Conservation (phyloP, 1,140 invertebrate species). For the Microplitis demolitor region DNA sequence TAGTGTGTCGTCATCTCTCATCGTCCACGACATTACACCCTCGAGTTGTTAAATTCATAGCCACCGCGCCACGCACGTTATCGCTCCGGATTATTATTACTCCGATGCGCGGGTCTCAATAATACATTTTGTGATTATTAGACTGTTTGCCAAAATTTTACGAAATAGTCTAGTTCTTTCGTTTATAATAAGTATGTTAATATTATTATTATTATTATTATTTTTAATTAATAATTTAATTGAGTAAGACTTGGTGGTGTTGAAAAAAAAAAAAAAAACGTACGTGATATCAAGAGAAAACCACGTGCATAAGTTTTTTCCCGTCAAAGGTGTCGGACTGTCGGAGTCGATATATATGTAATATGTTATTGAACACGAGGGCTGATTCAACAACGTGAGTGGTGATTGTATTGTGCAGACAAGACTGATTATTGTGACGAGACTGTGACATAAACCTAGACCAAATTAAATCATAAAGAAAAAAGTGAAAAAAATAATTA, state of each 20-base stretch:
- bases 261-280: not conserved
- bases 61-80: constrained; percentile 22
- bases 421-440: not conserved
- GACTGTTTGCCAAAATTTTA: no score
- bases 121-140: no score
- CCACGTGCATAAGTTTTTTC: not conserved
- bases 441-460: not conserved
- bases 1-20: constrained; percentile 36
- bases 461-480: not conserved
- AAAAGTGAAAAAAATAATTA: not conserved
- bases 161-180: no score
- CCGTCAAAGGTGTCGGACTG: not conserved
- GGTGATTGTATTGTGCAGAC: not conserved
- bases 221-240: no score
- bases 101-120: no score
- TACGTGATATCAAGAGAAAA: not conserved
- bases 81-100: no score
- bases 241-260: not conserved
- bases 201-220: no score
- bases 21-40: not conserved
- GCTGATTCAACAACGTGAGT: not conserved
- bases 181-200: no score
- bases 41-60: constrained; percentile 2
- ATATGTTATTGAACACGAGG: not conserved
- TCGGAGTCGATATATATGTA: not conserved